phyloP scores from a whole-genome alignment of 2,888 invertebrate species.

The Drosophila leonis region DNA sequence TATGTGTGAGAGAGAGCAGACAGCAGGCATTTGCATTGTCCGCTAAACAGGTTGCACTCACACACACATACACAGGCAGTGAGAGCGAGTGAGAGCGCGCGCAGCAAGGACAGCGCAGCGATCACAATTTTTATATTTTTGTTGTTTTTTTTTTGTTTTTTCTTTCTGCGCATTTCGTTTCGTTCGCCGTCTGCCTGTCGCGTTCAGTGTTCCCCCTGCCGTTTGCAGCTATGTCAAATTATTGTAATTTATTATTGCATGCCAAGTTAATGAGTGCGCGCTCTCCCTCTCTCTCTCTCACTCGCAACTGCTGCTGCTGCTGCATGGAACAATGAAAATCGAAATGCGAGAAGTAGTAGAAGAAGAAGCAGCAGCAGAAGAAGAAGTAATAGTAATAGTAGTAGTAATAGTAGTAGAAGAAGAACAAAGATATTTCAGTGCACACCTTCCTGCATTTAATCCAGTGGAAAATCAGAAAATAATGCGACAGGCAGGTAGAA shows the following conservation, averaged over 20 bases:
- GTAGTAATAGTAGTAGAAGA: conserved; percentile 6
- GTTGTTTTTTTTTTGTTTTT: conserved; percentile 3
- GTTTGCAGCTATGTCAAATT: conserved; percentile 65
- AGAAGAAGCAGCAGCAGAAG: conserved; percentile 5
- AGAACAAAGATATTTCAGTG: conserved; percentile 56
- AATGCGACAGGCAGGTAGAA: conserved; percentile 66
- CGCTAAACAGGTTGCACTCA: conserved; percentile 41
- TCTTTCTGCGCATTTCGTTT: conserved; percentile 30
- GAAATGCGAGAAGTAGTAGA: conserved; percentile 22
- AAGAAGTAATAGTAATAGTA: conserved; percentile 2
- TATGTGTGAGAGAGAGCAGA: conserved; percentile 5
- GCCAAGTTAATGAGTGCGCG: conserved; percentile 73
- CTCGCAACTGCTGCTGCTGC: conserved; percentile 27
- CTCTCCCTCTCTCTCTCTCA: conserved; percentile 4
- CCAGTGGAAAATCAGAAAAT: conserved; percentile 75
- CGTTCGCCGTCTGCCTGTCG: conserved; percentile 10
- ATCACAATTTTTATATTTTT: conserved; percentile 11
- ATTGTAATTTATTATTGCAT: conserved; percentile 77
- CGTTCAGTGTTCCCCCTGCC: conserved; percentile 15
- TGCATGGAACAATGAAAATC: conserved; percentile 40
- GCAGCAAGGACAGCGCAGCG: conserved; percentile 24
- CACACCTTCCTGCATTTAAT: conserved; percentile 70
- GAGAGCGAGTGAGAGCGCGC: conserved; percentile 7
- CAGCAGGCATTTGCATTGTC: conserved; percentile 32
- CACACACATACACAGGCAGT: conserved; percentile 8